phyloP scores from a whole-genome alignment of 2,888 invertebrate species.

The Euproctis similis region DNA sequence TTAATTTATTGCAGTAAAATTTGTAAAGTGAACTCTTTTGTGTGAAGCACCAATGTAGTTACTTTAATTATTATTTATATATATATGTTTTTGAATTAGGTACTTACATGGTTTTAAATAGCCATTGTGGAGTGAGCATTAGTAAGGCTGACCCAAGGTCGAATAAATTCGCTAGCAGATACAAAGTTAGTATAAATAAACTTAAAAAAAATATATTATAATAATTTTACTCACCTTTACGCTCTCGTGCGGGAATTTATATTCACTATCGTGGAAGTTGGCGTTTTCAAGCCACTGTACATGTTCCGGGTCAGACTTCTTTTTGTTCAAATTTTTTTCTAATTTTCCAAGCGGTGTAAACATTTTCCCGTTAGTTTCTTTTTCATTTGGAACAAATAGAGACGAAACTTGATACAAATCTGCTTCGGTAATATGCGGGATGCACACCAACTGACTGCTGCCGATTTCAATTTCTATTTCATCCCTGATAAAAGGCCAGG shows the following conservation, averaged over 20 bases:
- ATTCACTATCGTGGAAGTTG: slow-evolving; percentile 51
- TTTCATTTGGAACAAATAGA: slow-evolving; percentile 65
- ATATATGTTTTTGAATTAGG: too few relatives aligned
- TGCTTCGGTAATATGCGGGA: slow-evolving; percentile 70
- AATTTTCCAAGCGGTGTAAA: slow-evolving; percentile 65
- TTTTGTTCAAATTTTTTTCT: slow-evolving; percentile 53
- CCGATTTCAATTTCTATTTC: slow-evolving; percentile 73
- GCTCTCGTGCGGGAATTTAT: slow-evolving; percentile 71
- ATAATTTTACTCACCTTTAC: slow-evolving; percentile 33
- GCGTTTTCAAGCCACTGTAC: slow-evolving; percentile 56
- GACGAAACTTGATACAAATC: slow-evolving; percentile 66
- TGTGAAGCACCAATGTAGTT: too few relatives aligned
- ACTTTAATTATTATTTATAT: too few relatives aligned
- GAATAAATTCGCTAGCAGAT: neutral
- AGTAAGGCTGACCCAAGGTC: slow-evolving; percentile 1
- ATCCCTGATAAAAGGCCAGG: slow-evolving; percentile 72
- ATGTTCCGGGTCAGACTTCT: slow-evolving; percentile 53
- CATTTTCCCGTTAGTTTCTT: slow-evolving; percentile 63
- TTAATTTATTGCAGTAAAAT: too few relatives aligned
- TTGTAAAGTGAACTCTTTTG: too few relatives aligned
- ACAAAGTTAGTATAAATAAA: neutral
- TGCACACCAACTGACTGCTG: slow-evolving; percentile 66
- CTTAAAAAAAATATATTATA: neutral
- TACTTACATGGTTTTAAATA: too few relatives aligned
- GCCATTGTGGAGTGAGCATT: too few relatives aligned